phyloP scores from a whole-genome alignment of 2,113 vertebrate species.

The Onychostoma macrolepis region DNA sequence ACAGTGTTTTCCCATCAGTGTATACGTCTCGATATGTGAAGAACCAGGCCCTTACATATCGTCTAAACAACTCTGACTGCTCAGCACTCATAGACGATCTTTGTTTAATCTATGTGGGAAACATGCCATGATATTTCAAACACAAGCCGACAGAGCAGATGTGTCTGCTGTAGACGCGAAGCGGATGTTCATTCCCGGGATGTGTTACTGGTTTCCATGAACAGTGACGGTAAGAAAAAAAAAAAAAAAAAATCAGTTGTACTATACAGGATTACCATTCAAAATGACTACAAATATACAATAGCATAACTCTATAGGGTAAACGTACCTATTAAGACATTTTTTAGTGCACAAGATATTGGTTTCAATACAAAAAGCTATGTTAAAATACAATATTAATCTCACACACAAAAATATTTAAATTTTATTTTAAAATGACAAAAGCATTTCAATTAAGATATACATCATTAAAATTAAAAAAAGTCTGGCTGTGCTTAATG shows the following conservation, averaged over 20 bases:
- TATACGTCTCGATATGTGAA: neutral
- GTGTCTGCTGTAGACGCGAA: neutral
- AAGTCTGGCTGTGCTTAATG: too few species aligned
- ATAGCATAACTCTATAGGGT: neutral
- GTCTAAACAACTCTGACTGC: slow-evolving; percentile 9
- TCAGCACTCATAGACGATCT: neutral
- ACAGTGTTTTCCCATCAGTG: slow-evolving; percentile 28
- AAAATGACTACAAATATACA: neutral
- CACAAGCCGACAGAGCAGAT: slow-evolving; percentile 15
- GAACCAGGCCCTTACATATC: neutral
- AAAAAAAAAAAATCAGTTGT: neutral
- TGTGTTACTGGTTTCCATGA: neutral
- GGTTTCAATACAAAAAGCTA: too few species aligned
- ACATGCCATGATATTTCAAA: neutral
- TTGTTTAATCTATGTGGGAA: slow-evolving; percentile 17
- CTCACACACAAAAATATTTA: too few species aligned
- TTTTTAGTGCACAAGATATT: too few species aligned
- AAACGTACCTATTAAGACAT: too few species aligned
- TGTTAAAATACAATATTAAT: too few species aligned
- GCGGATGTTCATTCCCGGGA: neutral
- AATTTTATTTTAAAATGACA: too few species aligned
- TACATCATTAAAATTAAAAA: too few species aligned
- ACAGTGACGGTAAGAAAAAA: neutral
- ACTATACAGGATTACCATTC: neutral
- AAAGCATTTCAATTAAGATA: too few species aligned